Conservation (phyloP, 1,140 invertebrate species). For the Rhagoletis zephyria region DNA sequence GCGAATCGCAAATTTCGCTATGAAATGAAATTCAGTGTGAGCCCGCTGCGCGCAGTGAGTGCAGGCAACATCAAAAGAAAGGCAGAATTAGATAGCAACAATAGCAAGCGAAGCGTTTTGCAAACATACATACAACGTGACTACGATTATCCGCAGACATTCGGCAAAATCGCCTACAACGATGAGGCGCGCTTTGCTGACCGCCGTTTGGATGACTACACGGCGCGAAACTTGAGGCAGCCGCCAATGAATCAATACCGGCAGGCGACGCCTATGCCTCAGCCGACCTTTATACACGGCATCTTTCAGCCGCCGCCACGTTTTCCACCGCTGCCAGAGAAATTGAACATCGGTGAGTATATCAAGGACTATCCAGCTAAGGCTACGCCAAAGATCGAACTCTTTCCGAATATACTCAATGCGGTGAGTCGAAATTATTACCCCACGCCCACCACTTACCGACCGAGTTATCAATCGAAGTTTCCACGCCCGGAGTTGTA, state of each 20-base stretch:
- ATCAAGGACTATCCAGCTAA: constrained; percentile 57
- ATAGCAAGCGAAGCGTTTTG: constrained; percentile 18
- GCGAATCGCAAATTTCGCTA: constrained; percentile 75
- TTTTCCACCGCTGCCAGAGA: constrained; percentile 53
- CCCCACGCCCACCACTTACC: constrained; percentile 66
- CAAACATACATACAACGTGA: constrained; percentile 70
- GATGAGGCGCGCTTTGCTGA: constrained; percentile 60
- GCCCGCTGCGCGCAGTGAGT: constrained; percentile 67
- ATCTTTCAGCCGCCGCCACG: constrained; percentile 63
- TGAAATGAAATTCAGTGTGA: constrained; percentile 79
- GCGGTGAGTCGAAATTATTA: constrained; percentile 59
- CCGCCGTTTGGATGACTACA: constrained; percentile 62
- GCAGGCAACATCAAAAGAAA: constrained; percentile 44
- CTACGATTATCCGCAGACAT: constrained; percentile 69
- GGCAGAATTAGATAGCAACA: constrained; percentile 52
- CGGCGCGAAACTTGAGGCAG: constrained; percentile 48
- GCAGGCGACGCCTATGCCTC: constrained; percentile 60
- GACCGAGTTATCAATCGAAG: constrained; percentile 65
- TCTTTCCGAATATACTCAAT: constrained; percentile 64
- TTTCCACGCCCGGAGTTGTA: constrained; percentile 60
- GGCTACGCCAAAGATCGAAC: constrained; percentile 61
- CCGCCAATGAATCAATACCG: constrained; percentile 7
- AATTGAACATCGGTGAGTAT: constrained; percentile 70
- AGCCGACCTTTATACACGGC: constrained; percentile 64
- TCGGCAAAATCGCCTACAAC: constrained; percentile 61